Evolutionary conservation across 2,113 vertebrate genomes (phyloP).

Genomic region (Tyto alba): DNA sequence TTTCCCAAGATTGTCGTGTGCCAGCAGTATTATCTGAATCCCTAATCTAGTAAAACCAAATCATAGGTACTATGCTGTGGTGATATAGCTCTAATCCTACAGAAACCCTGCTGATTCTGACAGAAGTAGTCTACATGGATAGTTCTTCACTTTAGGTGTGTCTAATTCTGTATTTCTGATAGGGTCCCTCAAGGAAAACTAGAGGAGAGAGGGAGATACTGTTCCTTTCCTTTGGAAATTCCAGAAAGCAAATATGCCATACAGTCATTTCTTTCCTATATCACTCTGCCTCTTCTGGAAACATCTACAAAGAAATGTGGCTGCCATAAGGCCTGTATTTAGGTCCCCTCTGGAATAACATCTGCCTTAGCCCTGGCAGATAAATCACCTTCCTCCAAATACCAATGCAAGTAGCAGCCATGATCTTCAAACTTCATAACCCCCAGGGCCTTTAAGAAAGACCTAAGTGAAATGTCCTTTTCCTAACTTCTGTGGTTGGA

Average conservation of each 20-base stretch:
- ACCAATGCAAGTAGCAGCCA: not conserved
- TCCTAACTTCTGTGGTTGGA: not conserved
- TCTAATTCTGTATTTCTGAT: not conserved
- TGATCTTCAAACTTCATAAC: not conserved
- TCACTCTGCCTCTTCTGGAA: not conserved
- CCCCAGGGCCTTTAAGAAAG: not conserved
- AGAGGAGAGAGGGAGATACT: not conserved
- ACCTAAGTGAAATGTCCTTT: not conserved
- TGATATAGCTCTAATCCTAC: not conserved
- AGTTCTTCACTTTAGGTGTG: not conserved
- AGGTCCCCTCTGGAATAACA: not conserved
- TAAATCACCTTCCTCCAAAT: not conserved
- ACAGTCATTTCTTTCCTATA: not conserved
- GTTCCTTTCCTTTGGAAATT: not conserved
- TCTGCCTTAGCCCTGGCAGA: not conserved
- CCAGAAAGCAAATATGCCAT: not conserved
- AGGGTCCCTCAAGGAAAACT: not conserved
- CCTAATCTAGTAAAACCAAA: not conserved
- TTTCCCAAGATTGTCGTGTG: not conserved
- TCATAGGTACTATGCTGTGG: not conserved
- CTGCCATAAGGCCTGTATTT: not conserved
- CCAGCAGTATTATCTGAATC: not conserved
- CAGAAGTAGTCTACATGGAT: not conserved
- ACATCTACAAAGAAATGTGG: not conserved
- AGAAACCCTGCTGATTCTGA: not conserved